Conservation (phyloP, 2,797 vertebrate species). For the Coracias cyanogaster region DNA sequence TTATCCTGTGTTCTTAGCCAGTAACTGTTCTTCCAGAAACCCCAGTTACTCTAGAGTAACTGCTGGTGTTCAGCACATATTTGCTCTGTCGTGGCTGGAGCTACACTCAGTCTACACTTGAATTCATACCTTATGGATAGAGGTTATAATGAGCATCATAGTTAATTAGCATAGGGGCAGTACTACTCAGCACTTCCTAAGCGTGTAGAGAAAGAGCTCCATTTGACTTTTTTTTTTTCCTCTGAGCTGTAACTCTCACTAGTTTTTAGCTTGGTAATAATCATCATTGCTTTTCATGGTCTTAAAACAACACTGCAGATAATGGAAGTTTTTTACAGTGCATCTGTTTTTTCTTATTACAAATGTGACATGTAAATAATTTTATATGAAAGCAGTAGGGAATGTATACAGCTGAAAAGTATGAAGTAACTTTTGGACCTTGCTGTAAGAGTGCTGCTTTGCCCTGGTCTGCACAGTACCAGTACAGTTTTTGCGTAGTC, state of each 20-base stretch:
- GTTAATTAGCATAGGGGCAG: not conserved
- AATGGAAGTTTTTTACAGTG: not conserved
- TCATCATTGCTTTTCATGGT: not conserved
- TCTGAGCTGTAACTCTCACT: not conserved
- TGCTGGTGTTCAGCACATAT: not conserved
- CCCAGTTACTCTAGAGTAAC: not conserved
- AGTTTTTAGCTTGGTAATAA: not conserved
- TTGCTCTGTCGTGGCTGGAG: not conserved
- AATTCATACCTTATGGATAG: not conserved
- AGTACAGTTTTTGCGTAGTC: not conserved
- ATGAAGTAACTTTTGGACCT: not conserved
- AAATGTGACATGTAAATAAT: not conserved
- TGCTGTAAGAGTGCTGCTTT: not conserved
- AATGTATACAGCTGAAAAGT: not conserved
- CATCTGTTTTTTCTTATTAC: not conserved
- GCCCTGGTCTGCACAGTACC: not conserved
- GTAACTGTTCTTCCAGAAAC: not conserved
- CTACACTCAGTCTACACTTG: not conserved
- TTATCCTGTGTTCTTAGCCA: too few species aligned
- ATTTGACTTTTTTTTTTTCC: not conserved
- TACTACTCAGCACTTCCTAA: not conserved
- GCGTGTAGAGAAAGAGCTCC: not conserved
- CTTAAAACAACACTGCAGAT: not conserved
- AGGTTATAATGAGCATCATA: not conserved
- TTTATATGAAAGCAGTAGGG: not conserved